Evolutionary conservation across 2,888 invertebrate species (phyloP).

Genomic region (Ptychoptera albimana): DNA sequence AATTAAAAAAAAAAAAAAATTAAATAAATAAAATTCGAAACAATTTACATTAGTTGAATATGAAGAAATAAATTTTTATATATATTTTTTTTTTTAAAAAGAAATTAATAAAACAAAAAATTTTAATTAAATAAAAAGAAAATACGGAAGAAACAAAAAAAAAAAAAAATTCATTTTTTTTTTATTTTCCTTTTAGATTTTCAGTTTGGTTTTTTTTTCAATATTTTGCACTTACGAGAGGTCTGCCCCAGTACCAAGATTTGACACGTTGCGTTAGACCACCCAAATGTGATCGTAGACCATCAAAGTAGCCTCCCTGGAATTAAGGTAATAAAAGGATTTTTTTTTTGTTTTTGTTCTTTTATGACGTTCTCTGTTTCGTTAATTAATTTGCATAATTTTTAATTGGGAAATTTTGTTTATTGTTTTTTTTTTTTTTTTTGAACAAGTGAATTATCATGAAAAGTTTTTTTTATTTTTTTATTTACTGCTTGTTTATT

Average conservation of each 20-base stretch:
- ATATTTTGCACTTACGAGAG: slow-evolving; percentile 68
- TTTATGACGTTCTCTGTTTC: no score
- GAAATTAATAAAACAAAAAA: background rate
- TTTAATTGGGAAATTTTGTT: no score
- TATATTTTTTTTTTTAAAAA: background rate
- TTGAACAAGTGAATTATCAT: no score
- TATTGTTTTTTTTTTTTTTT: no score
- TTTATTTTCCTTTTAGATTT: slow-evolving; percentile 4
- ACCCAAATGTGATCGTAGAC: slow-evolving; percentile 87
- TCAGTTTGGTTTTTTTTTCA: slow-evolving; percentile 3
- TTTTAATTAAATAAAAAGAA: background rate
- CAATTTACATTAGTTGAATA: background rate
- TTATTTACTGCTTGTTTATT: no score
- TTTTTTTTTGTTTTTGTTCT: background rate
- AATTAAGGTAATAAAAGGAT: slow-evolving; percentile 17
- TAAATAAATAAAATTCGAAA: background rate
- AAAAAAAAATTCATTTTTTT: slow-evolving; percentile 4
- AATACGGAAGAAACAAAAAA: background rate
- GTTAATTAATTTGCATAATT: no score
- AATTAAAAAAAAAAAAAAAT: background rate
- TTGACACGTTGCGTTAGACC: slow-evolving; percentile 93
- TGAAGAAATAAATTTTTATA: background rate
- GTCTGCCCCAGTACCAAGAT: slow-evolving; percentile 95
- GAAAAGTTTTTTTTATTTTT: no score
- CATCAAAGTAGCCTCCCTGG: slow-evolving; percentile 85